phyloP scores from a whole-genome alignment of 2,113 vertebrate genomes.

The Saccopteryx leptura region DNA sequence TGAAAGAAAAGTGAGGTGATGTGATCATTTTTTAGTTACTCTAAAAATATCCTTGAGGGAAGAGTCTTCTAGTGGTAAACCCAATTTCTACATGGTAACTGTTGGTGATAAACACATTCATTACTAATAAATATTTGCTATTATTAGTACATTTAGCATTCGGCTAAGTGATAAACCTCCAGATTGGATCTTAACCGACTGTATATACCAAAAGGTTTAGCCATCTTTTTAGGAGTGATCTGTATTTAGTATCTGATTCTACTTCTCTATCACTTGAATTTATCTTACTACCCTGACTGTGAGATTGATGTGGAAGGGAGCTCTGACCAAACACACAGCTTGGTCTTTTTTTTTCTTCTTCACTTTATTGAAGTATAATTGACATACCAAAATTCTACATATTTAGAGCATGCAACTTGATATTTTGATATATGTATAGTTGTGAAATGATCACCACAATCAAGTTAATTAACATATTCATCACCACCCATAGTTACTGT shows the following conservation, averaged over 20 bases:
- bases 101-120: background rate
- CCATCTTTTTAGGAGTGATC: background rate
- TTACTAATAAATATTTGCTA: background rate
- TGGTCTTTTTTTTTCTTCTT: background rate
- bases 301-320: background rate
- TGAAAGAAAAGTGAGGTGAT: slow-evolving; percentile 24
- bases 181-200: background rate
- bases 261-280: background rate
- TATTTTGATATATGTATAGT: background rate
- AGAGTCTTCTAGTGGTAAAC: background rate
- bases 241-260: slow-evolving; percentile 1
- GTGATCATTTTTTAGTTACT: slow-evolving; percentile 3
- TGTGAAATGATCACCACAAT: background rate
- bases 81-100: background rate
- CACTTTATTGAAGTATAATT: background rate
- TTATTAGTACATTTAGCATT: background rate
- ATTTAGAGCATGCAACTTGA: background rate
- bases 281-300: background rate
- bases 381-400: background rate
- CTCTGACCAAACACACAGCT: background rate
- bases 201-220: background rate
- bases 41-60: slow-evolving; percentile 54
- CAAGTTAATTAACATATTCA: background rate
- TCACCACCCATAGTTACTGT: too few relatives aligned
- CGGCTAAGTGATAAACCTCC: background rate